Percentiles rank a stretch among this genome's conserved stretches.
Conservation (phyloP, 2,888 invertebrate genomes). For the Drosophila formosana region DNA sequence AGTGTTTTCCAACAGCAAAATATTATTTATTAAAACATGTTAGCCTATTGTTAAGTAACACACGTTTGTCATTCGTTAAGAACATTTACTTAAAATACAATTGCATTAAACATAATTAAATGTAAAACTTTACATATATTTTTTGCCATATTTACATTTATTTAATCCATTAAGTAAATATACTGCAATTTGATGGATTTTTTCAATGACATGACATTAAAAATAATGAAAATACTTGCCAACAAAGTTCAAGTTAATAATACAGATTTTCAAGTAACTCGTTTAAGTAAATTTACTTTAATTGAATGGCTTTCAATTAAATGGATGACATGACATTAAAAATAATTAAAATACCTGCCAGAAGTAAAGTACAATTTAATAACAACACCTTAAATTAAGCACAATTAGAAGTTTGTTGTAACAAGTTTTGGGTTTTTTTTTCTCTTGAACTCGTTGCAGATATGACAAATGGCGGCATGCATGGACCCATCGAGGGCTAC, state of each 20-base stretch:
- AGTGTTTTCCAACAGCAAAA: neutral
- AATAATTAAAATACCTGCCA: neutral
- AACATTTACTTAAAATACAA: too few species aligned
- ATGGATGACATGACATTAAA: neutral
- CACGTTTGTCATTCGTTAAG: too few species aligned
- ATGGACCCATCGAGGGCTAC: slow-evolving; percentile 84
- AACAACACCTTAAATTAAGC: neutral
- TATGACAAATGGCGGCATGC: slow-evolving; percentile 84
- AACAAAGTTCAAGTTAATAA: too few species aligned
- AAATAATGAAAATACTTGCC: too few species aligned
- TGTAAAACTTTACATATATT: too few species aligned
- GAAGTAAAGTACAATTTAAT: neutral
- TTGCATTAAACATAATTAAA: too few species aligned
- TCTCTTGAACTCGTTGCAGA: slow-evolving; percentile 68
- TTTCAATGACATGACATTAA: too few species aligned
- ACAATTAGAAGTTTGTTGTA: slow-evolving; percentile 9
- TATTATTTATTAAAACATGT: neutral
- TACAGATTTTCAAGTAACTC: too few species aligned
- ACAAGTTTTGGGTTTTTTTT: slow-evolving; percentile 7
- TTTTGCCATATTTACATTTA: too few species aligned
- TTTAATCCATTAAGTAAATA: too few species aligned
- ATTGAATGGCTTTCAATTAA: neutral
- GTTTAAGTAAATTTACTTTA: neutral
- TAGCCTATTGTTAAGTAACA: too few species aligned
- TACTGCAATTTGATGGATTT: too few species aligned